These are phyloP conservation scores for Sceloporus tristichus DNA, from an alignment of 2,113 vertebrate species.

Conservation along the genomic window DNA sequence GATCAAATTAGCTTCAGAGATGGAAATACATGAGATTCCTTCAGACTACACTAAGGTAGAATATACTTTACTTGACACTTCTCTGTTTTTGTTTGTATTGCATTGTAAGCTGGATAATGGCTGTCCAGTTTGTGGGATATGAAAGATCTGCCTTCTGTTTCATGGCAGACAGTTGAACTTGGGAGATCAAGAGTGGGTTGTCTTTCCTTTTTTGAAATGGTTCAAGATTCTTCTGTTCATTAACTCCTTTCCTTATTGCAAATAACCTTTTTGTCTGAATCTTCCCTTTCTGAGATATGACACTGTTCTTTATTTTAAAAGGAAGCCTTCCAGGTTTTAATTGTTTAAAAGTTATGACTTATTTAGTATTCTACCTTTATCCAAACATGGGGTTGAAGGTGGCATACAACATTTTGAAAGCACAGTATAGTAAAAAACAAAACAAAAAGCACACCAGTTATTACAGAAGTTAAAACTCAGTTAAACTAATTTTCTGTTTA, in stretches of 20 bases:
- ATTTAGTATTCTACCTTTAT: neutral
- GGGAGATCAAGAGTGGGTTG: neutral
- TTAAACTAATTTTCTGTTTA: too few species aligned
- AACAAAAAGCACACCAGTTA: too few species aligned
- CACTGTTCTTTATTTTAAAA: neutral
- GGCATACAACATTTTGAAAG: too few species aligned
- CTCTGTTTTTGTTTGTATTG: neutral
- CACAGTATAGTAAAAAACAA: too few species aligned
- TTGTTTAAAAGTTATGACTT: conserved; percentile 12
- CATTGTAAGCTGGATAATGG: neutral
- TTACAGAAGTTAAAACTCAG: too few species aligned
- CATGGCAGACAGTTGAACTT: neutral
- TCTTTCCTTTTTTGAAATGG: neutral
- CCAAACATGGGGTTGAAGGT: too few species aligned
- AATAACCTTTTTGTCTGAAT: neutral
- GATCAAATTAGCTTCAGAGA: conserved; percentile 1
- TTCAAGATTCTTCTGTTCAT: conserved; percentile 5
- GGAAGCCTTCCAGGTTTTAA: conserved; percentile 30
- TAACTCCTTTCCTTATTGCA: neutral
- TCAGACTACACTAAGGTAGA: neutral
- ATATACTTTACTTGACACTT: neutral
- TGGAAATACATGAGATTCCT: neutral
- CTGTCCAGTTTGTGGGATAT: neutral
- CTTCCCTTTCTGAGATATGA: fast-evolving
- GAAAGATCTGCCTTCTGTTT: neutral